Base-by-base conservation (phyloP, 2,797 vertebrate genomes). In the Lophius americanus region DNA sequence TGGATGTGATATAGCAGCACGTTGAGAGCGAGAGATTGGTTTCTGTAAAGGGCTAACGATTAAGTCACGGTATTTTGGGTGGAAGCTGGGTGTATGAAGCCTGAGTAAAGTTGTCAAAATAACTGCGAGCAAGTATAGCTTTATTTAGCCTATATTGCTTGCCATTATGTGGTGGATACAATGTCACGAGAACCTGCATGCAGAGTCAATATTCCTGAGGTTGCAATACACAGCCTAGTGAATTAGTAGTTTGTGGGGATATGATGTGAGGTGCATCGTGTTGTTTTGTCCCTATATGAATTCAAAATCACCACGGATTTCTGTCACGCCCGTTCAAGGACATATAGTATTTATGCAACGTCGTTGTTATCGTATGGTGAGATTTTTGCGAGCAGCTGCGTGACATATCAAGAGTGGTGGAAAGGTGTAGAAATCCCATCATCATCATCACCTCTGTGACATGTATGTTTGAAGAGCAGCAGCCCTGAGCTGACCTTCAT, bases 1-100 rank as follows among this genome's bases (percentile, higher is more conserved):
- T 82, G 75, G 76, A 73, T 70, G 77, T 63, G 39, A 64, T 78
- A 48, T 14, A 72, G 64, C 60, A 56, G 69, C 75, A 49, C 9
- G 63, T 39, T 52, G 38, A 70, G 63, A 70, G 72, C 52, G 51
- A 75, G 64, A 48, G 38, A 70, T 71, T 73, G 62, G 58, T 76
- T 70, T 81, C 41, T 60, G 64, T 35, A 64, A 47, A 68, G 50
- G 46, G 39, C 9, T 54, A 44, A 64, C 36, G 10, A 56, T 55
- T 44, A 75, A 60, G 57, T 54, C 44, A 48, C 47, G 14, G 13
- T 32, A 13, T 53, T 59, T 68, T 60, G 41, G 51, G 9, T 63
- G 41, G 35, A 75, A 70, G 69, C 36, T 35, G 33, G 60, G 32
- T n/a, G 13, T 37, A 4, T 32, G 11, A 64, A 63, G 63, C 43